These are phyloP conservation scores for Numenius phaeopus DNA, from an alignment of 2,797 vertebrate species.

Conservation along the genomic window DNA sequence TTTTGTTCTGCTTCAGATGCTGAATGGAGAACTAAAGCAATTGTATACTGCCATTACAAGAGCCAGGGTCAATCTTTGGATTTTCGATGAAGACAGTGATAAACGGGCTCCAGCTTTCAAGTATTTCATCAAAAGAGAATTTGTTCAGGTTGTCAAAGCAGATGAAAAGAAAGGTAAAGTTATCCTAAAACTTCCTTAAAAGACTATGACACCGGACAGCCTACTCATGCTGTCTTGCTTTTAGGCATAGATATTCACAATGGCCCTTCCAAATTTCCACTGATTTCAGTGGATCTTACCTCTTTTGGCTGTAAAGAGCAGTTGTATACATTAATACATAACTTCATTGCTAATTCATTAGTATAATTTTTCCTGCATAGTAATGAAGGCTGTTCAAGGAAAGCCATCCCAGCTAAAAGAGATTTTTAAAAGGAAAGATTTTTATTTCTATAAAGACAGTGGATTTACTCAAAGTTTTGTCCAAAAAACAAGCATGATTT, in stretches of 20 bases:
- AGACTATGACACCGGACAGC: neutral
- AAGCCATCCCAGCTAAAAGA: neutral
- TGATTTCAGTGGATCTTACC: neutral
- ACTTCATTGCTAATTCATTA: neutral
- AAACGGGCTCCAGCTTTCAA: conserved; percentile 83
- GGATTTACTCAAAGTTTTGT: neutral
- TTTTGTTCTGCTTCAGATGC: conserved; percentile 68
- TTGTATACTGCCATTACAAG: conserved; percentile 86
- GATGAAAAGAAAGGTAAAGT: conserved; percentile 82
- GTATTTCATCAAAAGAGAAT: conserved; percentile 79
- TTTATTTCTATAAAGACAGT: neutral
- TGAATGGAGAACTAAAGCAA: conserved; percentile 85
- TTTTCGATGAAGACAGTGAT: conserved; percentile 84
- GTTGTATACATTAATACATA: neutral
- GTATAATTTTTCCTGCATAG: neutral
- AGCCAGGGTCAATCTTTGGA: conserved; percentile 87
- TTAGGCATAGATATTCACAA: neutral
- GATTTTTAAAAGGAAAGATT: neutral
- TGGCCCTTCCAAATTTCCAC: neutral
- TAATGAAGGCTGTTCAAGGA: neutral
- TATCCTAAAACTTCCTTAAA: neutral
- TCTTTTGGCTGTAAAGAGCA: neutral
- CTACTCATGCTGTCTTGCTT: neutral
- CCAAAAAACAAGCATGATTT: neutral
- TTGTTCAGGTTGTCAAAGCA: conserved; percentile 82